These are phyloP conservation scores for Halotydeus destructor DNA, from an alignment of 1,140 invertebrate genomes.

Conservation along the genomic window DNA sequence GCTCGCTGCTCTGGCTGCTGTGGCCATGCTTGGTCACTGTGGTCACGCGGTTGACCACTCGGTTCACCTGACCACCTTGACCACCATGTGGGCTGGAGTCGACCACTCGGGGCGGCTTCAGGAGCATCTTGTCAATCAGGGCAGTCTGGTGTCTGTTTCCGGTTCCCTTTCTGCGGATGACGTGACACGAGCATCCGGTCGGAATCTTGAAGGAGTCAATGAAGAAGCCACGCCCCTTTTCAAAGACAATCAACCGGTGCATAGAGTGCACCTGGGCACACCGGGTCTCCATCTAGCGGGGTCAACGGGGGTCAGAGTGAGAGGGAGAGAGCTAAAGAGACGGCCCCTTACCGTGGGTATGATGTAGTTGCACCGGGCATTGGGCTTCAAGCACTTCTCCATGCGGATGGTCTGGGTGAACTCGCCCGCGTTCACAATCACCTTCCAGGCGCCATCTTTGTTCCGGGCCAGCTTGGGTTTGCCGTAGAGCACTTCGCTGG, in stretches of 20 bases:
- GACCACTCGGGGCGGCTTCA: not conserved
- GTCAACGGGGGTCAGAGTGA: not conserved
- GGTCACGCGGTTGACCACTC: not conserved
- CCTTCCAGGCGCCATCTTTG: slow-evolving; percentile 54
- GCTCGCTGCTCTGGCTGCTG: not conserved
- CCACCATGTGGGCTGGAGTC: not conserved
- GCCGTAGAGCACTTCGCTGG: slow-evolving; percentile 59
- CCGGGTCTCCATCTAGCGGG: not conserved
- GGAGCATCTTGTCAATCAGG: not conserved
- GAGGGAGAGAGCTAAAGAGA: no score
- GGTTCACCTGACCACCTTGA: not conserved
- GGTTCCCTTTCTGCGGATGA: not conserved
- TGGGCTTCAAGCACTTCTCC: slow-evolving; percentile 52
- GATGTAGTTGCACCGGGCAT: slow-evolving; percentile 13
- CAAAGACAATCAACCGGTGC: slow-evolving; percentile 62
- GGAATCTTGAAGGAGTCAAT: slow-evolving; percentile 66
- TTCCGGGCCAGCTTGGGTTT: slow-evolving; percentile 55
- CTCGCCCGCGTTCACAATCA: slow-evolving; percentile 56
- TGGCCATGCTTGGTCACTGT: slow-evolving; percentile 15
- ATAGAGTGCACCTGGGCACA: slow-evolving; percentile 68
- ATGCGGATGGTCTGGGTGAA: slow-evolving; percentile 60
- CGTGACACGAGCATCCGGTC: slow-evolving; percentile 56
- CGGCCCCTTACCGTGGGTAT: not conserved
- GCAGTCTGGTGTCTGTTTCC: slow-evolving; percentile 10
- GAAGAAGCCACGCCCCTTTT: slow-evolving; percentile 48